phyloP scores from a whole-genome alignment of 2,888 invertebrate genomes.

The Synergus gifuensis region DNA sequence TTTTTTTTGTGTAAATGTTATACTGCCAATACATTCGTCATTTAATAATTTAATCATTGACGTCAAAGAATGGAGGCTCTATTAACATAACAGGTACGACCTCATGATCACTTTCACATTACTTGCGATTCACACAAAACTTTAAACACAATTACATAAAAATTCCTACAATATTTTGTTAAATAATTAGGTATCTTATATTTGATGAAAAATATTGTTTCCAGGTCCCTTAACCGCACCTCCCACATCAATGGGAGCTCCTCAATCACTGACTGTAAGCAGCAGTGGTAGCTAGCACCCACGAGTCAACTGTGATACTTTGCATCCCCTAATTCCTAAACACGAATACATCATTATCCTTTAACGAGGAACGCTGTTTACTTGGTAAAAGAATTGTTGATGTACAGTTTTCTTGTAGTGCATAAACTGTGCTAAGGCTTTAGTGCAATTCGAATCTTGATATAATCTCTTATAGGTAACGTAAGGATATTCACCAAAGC shows the following conservation, averaged over 20 bases:
- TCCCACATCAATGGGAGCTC: constrained; percentile 75
- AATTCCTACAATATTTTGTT: constrained; percentile 12
- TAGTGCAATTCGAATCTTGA: constrained; percentile 73
- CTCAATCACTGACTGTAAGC: constrained; percentile 76
- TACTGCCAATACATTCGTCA: constrained; percentile 11
- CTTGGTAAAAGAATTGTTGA: constrained; percentile 58
- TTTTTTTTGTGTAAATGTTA: not conserved
- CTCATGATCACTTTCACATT: constrained; percentile 25
- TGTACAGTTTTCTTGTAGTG: constrained; percentile 67
- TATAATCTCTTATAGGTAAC: constrained; percentile 64
- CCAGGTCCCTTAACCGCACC: constrained; percentile 74
- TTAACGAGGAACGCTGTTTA: constrained; percentile 63
- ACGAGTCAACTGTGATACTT: constrained; percentile 77
- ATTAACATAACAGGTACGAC: constrained; percentile 37
- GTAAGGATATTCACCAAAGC: constrained; percentile 62
- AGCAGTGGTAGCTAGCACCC: constrained; percentile 77
- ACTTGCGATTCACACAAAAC: constrained; percentile 39
- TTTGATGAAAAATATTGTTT: constrained; percentile 46
- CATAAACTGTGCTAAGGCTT: constrained; percentile 70
- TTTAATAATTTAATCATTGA: constrained; percentile 34
- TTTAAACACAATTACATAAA: constrained; percentile 34
- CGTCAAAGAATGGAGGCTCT: constrained; percentile 40
- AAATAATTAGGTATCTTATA: not conserved
- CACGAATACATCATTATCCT: constrained; percentile 75
- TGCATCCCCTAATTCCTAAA: constrained; percentile 73